Conservation (phyloP, 1,140 invertebrate species). For the Aphelinus certus region DNA sequence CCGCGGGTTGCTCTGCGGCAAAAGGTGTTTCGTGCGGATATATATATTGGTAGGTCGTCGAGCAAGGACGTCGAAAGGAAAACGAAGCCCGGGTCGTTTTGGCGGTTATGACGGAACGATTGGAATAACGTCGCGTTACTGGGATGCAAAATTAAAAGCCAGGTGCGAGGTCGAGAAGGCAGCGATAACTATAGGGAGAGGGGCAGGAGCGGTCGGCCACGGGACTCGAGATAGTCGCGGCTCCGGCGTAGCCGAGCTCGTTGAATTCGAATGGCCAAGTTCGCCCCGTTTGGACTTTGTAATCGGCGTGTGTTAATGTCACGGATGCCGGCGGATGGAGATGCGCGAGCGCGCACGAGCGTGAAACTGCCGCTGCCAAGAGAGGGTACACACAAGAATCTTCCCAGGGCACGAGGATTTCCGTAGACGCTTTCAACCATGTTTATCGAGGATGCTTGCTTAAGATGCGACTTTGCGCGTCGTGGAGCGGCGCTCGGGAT, state of each 20-base stretch:
- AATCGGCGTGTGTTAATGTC: slow-evolving; percentile 55
- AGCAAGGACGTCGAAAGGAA: no score
- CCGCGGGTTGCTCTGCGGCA: no score
- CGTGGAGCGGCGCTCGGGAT: no score
- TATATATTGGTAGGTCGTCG: no score
- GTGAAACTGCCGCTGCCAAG: slow-evolving; percentile 30
- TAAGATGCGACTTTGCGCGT: not conserved
- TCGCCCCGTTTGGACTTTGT: slow-evolving; percentile 52
- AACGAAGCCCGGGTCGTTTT: no score
- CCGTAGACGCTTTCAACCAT: not conserved
- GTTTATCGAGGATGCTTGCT: slow-evolving; percentile 25
- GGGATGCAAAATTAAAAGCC: no score
- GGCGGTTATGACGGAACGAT: no score
- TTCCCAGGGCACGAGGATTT: not conserved
- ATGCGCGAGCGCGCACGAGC: not conserved
- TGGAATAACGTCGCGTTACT: no score
- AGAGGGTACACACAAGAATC: slow-evolving; percentile 28
- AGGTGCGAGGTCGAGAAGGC: no score
- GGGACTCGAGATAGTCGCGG: not conserved
- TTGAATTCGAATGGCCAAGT: slow-evolving; percentile 55
- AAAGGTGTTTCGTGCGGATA: no score
- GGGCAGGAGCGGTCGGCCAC: slow-evolving; percentile 29
- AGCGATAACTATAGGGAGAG: not conserved
- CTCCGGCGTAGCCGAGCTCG: slow-evolving; percentile 47
- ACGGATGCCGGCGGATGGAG: slow-evolving; percentile 15